Evolutionary conservation across 1,140 invertebrate genomes (phyloP), one percentile per base, ranked within the genome.

Genomic region (Spodoptera litura): DNA sequence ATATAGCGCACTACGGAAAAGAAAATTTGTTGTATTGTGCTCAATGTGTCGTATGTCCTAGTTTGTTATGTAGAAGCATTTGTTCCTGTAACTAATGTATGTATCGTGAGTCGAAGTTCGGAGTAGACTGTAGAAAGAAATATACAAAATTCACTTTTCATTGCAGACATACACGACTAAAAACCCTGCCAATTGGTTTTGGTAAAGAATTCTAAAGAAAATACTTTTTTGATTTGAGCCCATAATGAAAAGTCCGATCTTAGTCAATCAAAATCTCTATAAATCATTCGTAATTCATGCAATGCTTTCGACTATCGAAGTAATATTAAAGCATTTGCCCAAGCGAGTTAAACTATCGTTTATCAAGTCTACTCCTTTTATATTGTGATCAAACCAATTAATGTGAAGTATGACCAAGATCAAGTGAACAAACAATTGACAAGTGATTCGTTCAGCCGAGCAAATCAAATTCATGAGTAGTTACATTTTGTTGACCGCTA

Each of bases 401-500:
- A 81, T 88, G 91, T 94, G 92, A 91, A 87, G 82, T 86, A 93
- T 94, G 90, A 92, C 86, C 87, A 89, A 90, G 84, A 91, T 85
- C 85, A 81, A 90, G 90, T 94, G 90, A 89, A 75, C 73, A 75
- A 83, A 86, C 87, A 85, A 89, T 85, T 89, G 85, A 93, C 83
- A 89, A 91, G 88, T 93, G 91, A 92, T 87, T 90, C 77, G 85
- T 87, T 90, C 87, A 92, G 91, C 88, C 86, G 92, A 92, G 87
- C 88, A 86, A 91, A 87, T 85, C 83, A 88, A 87, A 84, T 85
- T 81, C 83, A 88, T 89, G 81, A 92, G 88, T 95, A 95, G 91
- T 95, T 95, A 95, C 94, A 94, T 94, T 95, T 93, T 90, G 92
- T 92, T 95, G 94, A 92, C 94, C 94, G 91, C 90, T 94, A 91